Conservation (phyloP, 2,113 vertebrate species). For the Dicentrarchus labrax region DNA sequence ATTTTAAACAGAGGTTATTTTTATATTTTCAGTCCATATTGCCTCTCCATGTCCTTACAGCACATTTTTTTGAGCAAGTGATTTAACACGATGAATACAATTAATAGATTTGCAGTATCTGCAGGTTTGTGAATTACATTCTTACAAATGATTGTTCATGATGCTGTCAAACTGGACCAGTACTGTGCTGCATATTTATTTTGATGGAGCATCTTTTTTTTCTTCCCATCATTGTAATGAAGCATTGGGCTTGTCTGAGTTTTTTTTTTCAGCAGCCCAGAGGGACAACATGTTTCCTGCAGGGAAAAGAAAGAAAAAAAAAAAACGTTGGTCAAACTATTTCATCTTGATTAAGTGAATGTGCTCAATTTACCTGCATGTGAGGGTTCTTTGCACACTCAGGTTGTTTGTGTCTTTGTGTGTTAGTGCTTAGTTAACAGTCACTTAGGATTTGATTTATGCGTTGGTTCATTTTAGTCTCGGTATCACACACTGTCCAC, state of each 20-base stretch:
- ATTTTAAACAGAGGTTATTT: not conserved
- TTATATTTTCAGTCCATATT: not conserved
- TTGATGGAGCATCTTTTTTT: slow-evolving; percentile 49
- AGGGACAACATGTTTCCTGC: slow-evolving; percentile 62
- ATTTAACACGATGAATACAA: slow-evolving; percentile 8
- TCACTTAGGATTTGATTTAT: slow-evolving; percentile 50
- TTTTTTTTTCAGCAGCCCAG: slow-evolving; percentile 50
- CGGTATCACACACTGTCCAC: slow-evolving; percentile 4
- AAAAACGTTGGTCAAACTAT: slow-evolving; percentile 44
- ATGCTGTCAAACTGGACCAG: slow-evolving; percentile 46
- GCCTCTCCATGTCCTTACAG: not conserved
- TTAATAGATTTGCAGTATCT: slow-evolving; percentile 22
- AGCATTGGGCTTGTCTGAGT: slow-evolving; percentile 41
- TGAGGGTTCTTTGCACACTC: slow-evolving; percentile 45
- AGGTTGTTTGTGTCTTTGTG: slow-evolving; percentile 19
- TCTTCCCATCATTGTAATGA: slow-evolving; percentile 52
- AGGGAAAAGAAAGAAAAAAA: slow-evolving; percentile 35
- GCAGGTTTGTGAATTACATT: slow-evolving; percentile 32
- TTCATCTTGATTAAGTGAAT: slow-evolving; percentile 58
- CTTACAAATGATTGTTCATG: slow-evolving; percentile 31
- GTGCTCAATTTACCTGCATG: slow-evolving; percentile 35
- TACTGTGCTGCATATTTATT: slow-evolving; percentile 43
- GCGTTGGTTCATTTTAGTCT: slow-evolving; percentile 30
- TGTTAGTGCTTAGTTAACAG: slow-evolving; percentile 38
- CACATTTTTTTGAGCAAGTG: not conserved